Evolutionary conservation across 1,140 invertebrate genomes (phyloP).

Genomic region (Ladona fulva): DNA sequence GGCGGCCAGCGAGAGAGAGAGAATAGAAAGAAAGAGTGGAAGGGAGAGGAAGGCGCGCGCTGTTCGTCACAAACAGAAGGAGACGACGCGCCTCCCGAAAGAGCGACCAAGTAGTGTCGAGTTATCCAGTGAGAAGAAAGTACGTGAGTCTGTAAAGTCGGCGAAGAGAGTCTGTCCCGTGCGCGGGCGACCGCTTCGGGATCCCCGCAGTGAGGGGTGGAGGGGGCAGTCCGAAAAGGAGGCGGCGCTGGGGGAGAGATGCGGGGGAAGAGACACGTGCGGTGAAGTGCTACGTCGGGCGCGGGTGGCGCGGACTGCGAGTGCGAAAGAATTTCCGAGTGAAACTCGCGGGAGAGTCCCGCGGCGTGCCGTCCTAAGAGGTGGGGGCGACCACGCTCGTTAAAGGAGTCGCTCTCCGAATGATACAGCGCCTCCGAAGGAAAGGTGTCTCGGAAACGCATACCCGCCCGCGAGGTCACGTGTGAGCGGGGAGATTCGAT

Average conservation of each 20-base stretch:
- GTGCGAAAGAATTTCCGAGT: not conserved
- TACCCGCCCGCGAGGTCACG: not conserved
- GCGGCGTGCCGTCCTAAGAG: not conserved
- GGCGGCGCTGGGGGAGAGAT: not conserved
- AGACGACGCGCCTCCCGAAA: too few relatives aligned
- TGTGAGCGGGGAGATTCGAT: not conserved
- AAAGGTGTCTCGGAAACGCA: not conserved
- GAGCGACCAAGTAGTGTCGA: too few relatives aligned
- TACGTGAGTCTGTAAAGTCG: too few relatives aligned
- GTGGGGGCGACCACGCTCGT: too few relatives aligned
- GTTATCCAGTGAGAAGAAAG: too few relatives aligned
- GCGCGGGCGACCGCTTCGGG: not conserved
- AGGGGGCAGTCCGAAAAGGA: not conserved
- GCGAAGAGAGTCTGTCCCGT: too few relatives aligned
- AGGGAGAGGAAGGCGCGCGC: not conserved
- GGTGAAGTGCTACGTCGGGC: not conserved
- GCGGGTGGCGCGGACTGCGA: not conserved
- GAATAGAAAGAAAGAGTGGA: not conserved
- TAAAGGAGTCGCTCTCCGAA: not conserved
- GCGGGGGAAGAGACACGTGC: conserved; percentile 1
- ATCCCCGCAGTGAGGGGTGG: not conserved
- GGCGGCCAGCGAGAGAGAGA: not conserved
- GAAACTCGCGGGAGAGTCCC: not conserved
- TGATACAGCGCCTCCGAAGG: not conserved
- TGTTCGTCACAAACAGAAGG: not conserved